phyloP scores from a whole-genome alignment of 2,113 vertebrate species.

The Xiphophorus hellerii region DNA sequence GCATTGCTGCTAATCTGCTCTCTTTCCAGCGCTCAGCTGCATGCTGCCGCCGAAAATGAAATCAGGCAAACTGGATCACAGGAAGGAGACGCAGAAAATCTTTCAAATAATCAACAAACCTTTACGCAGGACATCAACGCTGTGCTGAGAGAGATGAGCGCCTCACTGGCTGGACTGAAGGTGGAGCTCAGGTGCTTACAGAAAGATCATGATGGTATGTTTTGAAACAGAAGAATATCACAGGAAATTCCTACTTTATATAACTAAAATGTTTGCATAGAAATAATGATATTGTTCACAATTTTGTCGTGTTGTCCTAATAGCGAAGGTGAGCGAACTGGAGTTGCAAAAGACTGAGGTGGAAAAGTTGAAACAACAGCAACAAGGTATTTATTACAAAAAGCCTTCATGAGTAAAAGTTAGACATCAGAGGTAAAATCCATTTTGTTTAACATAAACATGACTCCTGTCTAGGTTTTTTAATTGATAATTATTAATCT shows the following conservation, averaged over 20 bases:
- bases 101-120: neutral
- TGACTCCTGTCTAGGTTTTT: too few relatives aligned
- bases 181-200: conserved; percentile 40
- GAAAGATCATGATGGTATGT: conserved; percentile 43
- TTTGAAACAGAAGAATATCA: neutral
- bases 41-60: conserved; percentile 15
- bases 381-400: too few relatives aligned
- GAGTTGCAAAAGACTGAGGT: conserved; percentile 1
- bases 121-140: conserved; percentile 38
- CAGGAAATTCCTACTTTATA: neutral
- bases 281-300: neutral
- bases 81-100: neutral
- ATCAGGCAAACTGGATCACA: neutral
- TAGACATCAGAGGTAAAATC: too few relatives aligned
- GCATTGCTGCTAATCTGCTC: conserved; percentile 40
- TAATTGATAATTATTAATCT: too few relatives aligned
- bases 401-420: too few relatives aligned
- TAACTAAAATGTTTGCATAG: neutral
- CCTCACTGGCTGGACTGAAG: conserved; percentile 38
- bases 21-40: conserved; percentile 8
- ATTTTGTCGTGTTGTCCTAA: neutral
- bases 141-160: conserved; percentile 54
- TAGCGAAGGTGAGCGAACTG: conserved; percentile 24
- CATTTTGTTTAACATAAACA: too few relatives aligned
- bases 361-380: too few relatives aligned